Base-by-base conservation (phyloP, 1,140 invertebrate genomes). In the Oryctes rhinoceros region DNA sequence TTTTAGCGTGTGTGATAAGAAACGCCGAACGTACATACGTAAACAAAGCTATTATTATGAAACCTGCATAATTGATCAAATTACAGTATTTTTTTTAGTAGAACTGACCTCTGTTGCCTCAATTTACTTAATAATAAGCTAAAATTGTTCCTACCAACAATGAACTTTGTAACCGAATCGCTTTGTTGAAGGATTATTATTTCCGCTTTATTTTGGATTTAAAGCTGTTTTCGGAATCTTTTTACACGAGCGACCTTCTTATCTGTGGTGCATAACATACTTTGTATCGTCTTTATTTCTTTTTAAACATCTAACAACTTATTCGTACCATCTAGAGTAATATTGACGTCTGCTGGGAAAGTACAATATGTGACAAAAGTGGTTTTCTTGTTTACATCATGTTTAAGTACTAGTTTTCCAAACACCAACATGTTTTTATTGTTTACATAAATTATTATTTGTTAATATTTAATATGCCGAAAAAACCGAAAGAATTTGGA, bases 31-130 rank as follows among this genome's bases (percentile, higher is more conserved):
- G 65, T 30, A 67, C 13, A 24, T 30, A 67, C 11, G 20, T 18
- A 67, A 18, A 67, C 30, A 24, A 15, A 71, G 35, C 24, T 71
- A 71, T 71, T 71, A 71, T 71, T 71, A 24, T 71, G 65, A 71
- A 71, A 71, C 65, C 65, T 71, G 65, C 18, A 71, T 71, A 71
- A 71, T 71, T 71, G 35, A 71, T 71, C 53, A 59, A 59, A 59
- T 59, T 59, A 59, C 37, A 35, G 18, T 71, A 71, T 20, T 71
- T 35, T 71, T 35, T 71, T 35, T 1, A 13, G 5, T 30, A 30
- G 11, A 35, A 30, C 10, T 71, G 65, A 71, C 65, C 65, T 71
- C 13, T 35, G 20, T 20, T 15, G 18, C 35, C 30, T 71, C 35
- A 30, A 71, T 71, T 35, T 71, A 71, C 37, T 71, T 30, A 71